phyloP scores from a whole-genome alignment of 2,113 vertebrate species.

The Otus sunia region DNA sequence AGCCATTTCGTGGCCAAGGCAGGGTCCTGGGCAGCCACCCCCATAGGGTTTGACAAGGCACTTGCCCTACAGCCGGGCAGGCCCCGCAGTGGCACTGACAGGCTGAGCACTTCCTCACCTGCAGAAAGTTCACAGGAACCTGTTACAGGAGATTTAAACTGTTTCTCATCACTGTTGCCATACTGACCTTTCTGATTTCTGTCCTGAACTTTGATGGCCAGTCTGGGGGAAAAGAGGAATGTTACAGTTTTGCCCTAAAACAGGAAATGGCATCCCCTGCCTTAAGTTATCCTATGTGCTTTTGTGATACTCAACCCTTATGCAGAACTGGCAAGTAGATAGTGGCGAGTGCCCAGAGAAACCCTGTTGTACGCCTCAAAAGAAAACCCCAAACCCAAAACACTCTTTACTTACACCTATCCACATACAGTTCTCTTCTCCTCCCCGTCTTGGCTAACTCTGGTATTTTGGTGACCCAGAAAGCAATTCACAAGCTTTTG shows the following conservation, averaged over 20 bases:
- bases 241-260: neutral
- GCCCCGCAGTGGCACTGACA: fast-evolving
- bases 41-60: neutral
- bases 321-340: neutral
- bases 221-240: neutral
- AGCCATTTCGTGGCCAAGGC: neutral
- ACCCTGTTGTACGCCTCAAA: neutral
- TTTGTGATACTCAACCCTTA: neutral
- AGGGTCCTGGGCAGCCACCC: neutral
- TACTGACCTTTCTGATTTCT: neutral
- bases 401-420: neutral
- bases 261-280: fast-evolving
- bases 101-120: neutral
- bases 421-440: neutral
- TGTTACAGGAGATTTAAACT: neutral
- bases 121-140: neutral
- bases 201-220: neutral
- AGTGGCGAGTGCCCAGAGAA: neutral
- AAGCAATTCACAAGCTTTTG: neutral
- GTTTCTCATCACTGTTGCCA: neutral
- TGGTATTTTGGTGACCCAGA: neutral
- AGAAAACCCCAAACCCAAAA: neutral
- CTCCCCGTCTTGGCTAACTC: neutral
- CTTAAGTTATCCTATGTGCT: too few species aligned
- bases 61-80: neutral